Base-by-base conservation (phyloP, 2,797 vertebrate genomes). In the Enteromius paludinosus region DNA sequence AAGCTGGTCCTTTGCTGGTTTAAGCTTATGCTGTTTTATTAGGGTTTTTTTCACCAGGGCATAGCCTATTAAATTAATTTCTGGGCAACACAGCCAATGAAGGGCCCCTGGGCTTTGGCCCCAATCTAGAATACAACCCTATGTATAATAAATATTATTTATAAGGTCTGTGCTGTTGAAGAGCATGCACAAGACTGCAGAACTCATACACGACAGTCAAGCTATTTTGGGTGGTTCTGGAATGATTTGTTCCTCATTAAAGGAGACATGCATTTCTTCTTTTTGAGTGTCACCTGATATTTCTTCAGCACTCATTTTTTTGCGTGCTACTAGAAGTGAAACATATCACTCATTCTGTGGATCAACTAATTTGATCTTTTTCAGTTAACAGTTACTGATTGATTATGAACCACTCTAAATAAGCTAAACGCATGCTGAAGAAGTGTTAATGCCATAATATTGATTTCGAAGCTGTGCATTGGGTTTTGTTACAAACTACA, bases 181-280 rank as follows among this genome's bases (percentile, higher is more conserved):
- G 38, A 9, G 20, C 11, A 14, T 25, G 15, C 45, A 0, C 23
- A 69, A 15, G 23, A 28, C n/a, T 23, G 35, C n/a, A 43, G 64
- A 14, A 9, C 15, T 33, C 61, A 8, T 33, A 4, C 61, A 18
- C 0, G 1, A 28, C 11, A 28, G 56, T 30, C 64, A 66, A 3
- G 10, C 2, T 38, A 18, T 66, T 38, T 66, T 66, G 0, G 20
- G 0, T 15, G n/a, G 66, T 45, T 69, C 41, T 25, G n/a, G 45
- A 69, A 25, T 69, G 0, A 69, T 69, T 25, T 69, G 66, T 45
- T 69, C 38, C 66, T 28, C 12, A 43, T 66, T 38, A 65, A 65
- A 20, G 8, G 30, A 1, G 3, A 10, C 30, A 18, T 5, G 1
- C 62, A 35, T 33, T 68, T 68, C 11, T 41, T 25, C n/a, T 45